Evolutionary conservation across 92 coral and sea anemone genomes (phyloP).

Genomic region (Hydrozoanthus gracilis): DNA sequence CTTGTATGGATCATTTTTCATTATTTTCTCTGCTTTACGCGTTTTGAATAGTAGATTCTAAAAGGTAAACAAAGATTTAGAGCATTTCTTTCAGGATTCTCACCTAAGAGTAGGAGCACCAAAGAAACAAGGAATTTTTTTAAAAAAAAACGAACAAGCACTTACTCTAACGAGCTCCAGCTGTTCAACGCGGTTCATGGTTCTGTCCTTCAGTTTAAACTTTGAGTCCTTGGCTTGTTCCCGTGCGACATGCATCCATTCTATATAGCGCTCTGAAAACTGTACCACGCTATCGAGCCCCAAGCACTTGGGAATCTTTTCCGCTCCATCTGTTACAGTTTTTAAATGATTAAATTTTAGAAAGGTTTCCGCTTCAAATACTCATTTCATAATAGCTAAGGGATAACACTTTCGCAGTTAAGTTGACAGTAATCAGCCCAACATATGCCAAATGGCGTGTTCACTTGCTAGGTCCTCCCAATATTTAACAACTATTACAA

Average conservation of each 20-base stretch:
- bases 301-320: neutral
- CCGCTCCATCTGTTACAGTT: neutral
- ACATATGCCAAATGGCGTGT: too few species aligned
- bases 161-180: constrained; percentile 22
- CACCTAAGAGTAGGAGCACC: neutral
- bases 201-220: constrained; percentile 12
- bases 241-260: constrained; percentile 31
- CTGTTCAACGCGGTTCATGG: constrained; percentile 3
- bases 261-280: constrained; percentile 28
- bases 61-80: too few species aligned
- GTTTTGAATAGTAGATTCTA: too few species aligned
- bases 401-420: too few species aligned
- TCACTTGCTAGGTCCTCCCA: too few species aligned
- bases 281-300: constrained; percentile 13
- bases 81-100: neutral
- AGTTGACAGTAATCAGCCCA: too few species aligned
- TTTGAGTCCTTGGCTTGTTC: constrained; percentile 5
- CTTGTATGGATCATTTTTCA: too few species aligned
- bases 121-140: too few species aligned
- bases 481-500: too few species aligned
- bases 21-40: too few species aligned
- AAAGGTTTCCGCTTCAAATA: neutral
- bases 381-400: too few species aligned
- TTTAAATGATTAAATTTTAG: neutral
- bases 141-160: neutral